Evolutionary conservation across 2,113 vertebrate genomes (phyloP).

Genomic region (Chiloscyllium plagiosum): DNA sequence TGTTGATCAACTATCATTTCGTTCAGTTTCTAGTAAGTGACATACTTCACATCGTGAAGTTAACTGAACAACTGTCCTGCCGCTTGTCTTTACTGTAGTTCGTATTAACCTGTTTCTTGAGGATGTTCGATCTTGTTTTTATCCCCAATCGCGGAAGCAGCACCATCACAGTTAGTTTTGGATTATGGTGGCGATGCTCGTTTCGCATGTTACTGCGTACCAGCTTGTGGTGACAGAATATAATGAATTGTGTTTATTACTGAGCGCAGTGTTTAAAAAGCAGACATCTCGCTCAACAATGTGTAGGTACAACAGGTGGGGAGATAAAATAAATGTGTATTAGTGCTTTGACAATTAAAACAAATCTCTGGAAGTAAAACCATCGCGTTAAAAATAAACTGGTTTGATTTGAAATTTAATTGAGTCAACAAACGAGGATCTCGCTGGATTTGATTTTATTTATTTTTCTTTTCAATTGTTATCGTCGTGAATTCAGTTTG

Average conservation of each 20-base stretch:
- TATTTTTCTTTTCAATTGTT: neutral
- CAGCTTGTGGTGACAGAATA: neutral
- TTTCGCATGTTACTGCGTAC: neutral
- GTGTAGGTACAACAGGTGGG: constrained; percentile 10
- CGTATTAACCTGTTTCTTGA: neutral
- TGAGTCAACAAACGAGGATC: neutral
- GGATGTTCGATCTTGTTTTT: neutral
- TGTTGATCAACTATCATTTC: neutral
- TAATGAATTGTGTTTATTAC: constrained; percentile 5
- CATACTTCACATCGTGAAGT: neutral
- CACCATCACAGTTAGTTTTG: neutral
- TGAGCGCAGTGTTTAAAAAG: neutral
- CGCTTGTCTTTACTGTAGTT: neutral
- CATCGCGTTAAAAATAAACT: neutral
- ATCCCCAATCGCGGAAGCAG: neutral
- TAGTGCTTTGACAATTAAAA: neutral
- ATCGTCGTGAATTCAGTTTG: neutral
- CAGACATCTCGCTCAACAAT: neutral
- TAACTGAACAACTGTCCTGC: neutral
- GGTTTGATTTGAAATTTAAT: neutral
- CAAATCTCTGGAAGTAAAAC: neutral
- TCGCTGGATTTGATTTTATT: neutral
- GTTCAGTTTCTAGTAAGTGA: neutral
- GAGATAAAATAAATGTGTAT: neutral
- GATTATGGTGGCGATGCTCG: neutral